A percentile compares a stretch with the other conserved stretches of the same genome.
These are phyloP conservation scores for Sesamia nonagrioides DNA, from an alignment of 1,140 invertebrate species.

Conservation along the genomic window DNA sequence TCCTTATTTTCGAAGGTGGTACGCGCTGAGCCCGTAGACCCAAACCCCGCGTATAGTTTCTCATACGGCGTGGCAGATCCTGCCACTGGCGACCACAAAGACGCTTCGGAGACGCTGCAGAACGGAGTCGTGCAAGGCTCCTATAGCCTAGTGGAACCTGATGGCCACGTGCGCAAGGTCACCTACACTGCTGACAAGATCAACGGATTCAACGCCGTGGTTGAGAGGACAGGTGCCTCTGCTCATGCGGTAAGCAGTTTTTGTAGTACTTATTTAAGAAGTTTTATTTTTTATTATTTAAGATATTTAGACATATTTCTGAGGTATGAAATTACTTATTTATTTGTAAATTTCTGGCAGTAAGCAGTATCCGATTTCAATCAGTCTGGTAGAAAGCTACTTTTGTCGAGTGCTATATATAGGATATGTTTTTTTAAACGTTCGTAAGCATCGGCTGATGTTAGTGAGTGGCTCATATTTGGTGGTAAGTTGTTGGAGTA, in stretches of 20 bases:
- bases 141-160: conserved; percentile 90
- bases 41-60: conserved; percentile 92
- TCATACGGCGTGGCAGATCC: conserved; percentile 92
- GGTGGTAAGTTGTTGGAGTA: no score
- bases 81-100: conserved; percentile 91
- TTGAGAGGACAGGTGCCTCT: conserved; percentile 87
- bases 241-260: conserved; percentile 73
- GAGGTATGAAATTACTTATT: no score
- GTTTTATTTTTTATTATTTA: no score
- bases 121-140: conserved; percentile 90
- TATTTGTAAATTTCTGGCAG: no score
- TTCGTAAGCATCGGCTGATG: no score
- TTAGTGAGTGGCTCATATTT: no score
- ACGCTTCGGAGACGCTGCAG: conserved; percentile 88
- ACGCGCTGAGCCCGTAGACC: conserved; percentile 89
- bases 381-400: no score
- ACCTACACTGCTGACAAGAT: conserved; percentile 88
- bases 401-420: no score
- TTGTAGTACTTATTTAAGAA: not conserved
- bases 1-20: conserved; percentile 60
- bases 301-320: no score
- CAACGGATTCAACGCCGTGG: conserved; percentile 87
- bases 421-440: no score
- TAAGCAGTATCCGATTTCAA: no score
- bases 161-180: conserved; percentile 89